Evolutionary conservation across 2,113 vertebrate species (phyloP), one percentile per base, ranked within the genome.

Genomic region (Corvus hawaiiensis): DNA sequence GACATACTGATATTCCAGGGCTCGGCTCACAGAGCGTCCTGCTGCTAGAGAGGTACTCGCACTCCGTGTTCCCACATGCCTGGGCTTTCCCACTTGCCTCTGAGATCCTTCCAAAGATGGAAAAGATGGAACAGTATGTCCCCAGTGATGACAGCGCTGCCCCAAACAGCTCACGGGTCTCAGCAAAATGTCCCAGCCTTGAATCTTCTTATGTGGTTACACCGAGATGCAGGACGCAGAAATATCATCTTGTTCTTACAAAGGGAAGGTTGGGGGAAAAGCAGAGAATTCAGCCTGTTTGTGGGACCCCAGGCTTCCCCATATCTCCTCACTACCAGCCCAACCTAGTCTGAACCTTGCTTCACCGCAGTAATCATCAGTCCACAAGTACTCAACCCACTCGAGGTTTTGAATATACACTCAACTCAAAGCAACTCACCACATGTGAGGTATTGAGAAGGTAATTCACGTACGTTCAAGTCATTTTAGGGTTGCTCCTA

Each of bases 1-100:
- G 55, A 74, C 87, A 44, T 59, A 52, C 80, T 87, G 92, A 89
- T 95, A 91, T 71, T 86, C 94, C 93, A 96, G 89, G 95, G 96
- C 97, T 90, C 0, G 32, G 93, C 96, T 95, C 92, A 71, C 86
- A 88, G 93, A 97, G 87, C 51, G 49, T 87, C 91, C 94, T 95
- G 94, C 61, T 80, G 39, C 33, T 75, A 94, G 73, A 94, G 63
- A 77, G 93, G 97, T 49, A 93, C 93, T 73, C 14, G 6, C 13
- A 54, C 93, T 97, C 91, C 5, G 18, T 89, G 76, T 82, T 81
- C 93, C 95, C 95, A 66, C 95, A 87, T 88, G 81, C 58, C 92
- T 95, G 95, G 96, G 96, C 83, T 94, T 93, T 96, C 89, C 94
- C 84, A 80, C 91, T 85, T 84, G 93, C 86, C 96, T 95, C 88